phyloP scores from a whole-genome alignment of 1,140 invertebrate species.

The Dysdera silvatica region DNA sequence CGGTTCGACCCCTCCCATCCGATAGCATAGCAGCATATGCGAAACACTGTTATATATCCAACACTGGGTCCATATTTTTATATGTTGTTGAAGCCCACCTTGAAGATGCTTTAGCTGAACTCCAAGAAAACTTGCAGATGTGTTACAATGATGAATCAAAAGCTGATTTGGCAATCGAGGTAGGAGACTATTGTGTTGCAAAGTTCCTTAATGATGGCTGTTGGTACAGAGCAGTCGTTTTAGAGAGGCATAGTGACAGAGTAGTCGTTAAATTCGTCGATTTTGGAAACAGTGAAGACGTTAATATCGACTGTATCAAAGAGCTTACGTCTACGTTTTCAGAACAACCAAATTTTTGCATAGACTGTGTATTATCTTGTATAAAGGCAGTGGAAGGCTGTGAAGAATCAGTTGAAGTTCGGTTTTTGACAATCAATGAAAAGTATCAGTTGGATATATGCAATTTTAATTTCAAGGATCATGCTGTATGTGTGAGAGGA shows the following conservation, averaged over 20 bases:
- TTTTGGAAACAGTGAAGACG: constrained; percentile 21
- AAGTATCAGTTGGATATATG: background rate
- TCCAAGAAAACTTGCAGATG: no score
- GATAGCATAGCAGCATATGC: no score
- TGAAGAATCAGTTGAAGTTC: background rate
- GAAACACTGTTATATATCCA: no score
- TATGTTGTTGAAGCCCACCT: no score
- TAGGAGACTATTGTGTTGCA: constrained; percentile 24
- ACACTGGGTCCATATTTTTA: no score
- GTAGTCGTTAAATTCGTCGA: constrained; percentile 18
- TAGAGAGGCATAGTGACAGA: background rate
- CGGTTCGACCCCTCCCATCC: no score
- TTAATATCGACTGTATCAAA: background rate
- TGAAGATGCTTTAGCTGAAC: no score
- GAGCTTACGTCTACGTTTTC: constrained; percentile 1
- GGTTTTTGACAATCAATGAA: constrained; percentile 6
- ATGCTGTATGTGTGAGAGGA: background rate
- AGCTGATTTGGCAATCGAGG: no score
- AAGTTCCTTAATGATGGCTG: constrained; percentile 14
- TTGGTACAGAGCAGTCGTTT: constrained; percentile 24
- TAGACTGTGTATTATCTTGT: background rate
- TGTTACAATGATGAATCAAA: no score
- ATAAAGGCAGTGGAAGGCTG: background rate
- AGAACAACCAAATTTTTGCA: background rate
- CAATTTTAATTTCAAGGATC: background rate